Percentiles rank a stretch among this genome's conserved stretches.
phyloP scores from a whole-genome alignment of 2,113 vertebrate genomes.

The Glaucomys volans region DNA sequence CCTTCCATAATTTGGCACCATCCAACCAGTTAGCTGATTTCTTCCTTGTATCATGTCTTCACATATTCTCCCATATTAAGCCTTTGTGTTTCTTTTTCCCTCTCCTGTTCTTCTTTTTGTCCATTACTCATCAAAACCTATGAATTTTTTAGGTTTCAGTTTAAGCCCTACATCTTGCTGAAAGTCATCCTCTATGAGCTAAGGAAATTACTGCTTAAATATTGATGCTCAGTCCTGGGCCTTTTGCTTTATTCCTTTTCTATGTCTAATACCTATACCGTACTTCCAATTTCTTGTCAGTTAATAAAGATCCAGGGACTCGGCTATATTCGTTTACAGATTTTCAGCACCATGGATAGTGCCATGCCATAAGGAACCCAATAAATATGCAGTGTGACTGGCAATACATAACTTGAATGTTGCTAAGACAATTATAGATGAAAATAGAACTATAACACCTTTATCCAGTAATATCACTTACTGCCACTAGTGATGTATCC shows the following conservation, averaged over 20 bases:
- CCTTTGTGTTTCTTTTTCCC: not conserved
- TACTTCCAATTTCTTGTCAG: constrained; percentile 42
- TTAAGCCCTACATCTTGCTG: constrained; percentile 5
- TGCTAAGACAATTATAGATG: constrained; percentile 48
- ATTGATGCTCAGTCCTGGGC: not conserved
- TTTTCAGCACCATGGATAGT: constrained; percentile 52
- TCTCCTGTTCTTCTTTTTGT: not conserved
- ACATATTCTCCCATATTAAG: not conserved
- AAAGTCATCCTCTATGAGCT: not conserved
- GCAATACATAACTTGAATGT: not conserved
- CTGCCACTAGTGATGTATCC: not conserved
- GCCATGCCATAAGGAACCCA: not conserved
- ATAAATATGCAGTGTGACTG: not conserved
- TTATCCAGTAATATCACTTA: constrained; percentile 33
- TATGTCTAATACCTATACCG: not conserved
- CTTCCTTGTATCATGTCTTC: not conserved
- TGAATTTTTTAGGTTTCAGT: not conserved
- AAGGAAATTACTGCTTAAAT: not conserved
- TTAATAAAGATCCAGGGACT: not conserved
- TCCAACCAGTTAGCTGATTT: not conserved
- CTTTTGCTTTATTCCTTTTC: not conserved
- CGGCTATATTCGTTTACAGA: not conserved
- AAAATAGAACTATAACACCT: constrained; percentile 13
- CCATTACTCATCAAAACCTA: not conserved
- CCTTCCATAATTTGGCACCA: not conserved